These are phyloP conservation scores for Halichoerus grypus DNA, from an alignment of 2,113 vertebrate genomes.

Conservation along the genomic window DNA sequence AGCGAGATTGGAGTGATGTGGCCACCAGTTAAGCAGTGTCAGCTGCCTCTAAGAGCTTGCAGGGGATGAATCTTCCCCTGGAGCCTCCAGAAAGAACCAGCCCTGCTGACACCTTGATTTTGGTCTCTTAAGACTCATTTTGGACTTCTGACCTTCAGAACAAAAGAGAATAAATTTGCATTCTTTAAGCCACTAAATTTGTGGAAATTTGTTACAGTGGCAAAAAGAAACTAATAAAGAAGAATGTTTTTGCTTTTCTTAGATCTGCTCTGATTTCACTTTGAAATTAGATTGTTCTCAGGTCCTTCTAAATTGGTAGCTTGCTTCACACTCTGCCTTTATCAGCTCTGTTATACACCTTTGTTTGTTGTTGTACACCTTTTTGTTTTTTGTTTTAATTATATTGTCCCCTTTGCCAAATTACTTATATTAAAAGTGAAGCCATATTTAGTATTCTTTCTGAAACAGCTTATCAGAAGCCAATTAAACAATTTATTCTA, in stretches of 20 bases:
- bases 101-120: background rate
- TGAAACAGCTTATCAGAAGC: background rate
- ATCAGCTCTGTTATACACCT: background rate
- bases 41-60: background rate
- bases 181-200: background rate
- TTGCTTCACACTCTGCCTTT: background rate
- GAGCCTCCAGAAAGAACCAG: background rate
- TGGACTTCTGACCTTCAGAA: background rate
- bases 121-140: background rate
- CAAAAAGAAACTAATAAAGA: background rate
- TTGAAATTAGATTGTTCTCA: background rate
- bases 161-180: background rate
- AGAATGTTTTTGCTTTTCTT: background rate
- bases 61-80: fast-evolving
- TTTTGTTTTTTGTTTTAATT: background rate
- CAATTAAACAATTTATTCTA: background rate
- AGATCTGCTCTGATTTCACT: background rate
- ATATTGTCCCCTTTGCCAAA: background rate
- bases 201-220: background rate
- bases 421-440: background rate
- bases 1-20: background rate
- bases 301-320: background rate
- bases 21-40: background rate
- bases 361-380: background rate
- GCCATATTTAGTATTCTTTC: background rate